Evolutionary conservation across 2,888 invertebrate genomes (phyloP).

Genomic region (Parapristionchus giblindavisi): DNA sequence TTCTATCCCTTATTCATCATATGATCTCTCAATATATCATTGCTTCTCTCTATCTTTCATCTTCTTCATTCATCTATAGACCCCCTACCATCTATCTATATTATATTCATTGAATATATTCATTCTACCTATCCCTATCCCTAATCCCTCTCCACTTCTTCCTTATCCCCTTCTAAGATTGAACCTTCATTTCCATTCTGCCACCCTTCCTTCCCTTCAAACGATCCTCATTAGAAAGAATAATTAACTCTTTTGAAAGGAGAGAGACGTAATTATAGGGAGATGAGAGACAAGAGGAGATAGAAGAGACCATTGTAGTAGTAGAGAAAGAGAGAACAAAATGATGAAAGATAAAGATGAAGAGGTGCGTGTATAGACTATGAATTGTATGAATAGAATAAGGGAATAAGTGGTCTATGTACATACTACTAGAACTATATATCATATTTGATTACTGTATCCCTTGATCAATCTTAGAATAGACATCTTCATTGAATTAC

Average conservation of each 20-base stretch:
- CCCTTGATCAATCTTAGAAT: too few relatives aligned
- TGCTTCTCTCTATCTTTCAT: slow-evolving; percentile 11
- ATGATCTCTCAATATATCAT: not conserved
- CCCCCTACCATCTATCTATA: not conserved
- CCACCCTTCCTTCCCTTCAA: not conserved
- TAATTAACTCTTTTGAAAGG: slow-evolving; percentile 35
- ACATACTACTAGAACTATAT: too few relatives aligned
- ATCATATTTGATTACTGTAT: too few relatives aligned
- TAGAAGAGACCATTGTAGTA: too few relatives aligned
- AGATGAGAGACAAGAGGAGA: slow-evolving; percentile 20
- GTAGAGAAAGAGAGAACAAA: not conserved
- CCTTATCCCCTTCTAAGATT: not conserved
- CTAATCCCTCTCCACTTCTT: slow-evolving; percentile 7
- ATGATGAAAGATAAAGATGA: slow-evolving; percentile 14
- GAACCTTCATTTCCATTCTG: not conserved
- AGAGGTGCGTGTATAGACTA: slow-evolving; percentile 22
- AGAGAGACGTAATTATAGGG: slow-evolving; percentile 17
- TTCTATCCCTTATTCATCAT: not conserved
- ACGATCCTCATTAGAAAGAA: slow-evolving; percentile 38
- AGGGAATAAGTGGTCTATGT: too few relatives aligned
- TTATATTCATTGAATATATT: not conserved
- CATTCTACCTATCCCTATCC: not conserved
- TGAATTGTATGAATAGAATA: too few relatives aligned
- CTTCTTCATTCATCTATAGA: slow-evolving; percentile 15
- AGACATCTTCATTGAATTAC: not conserved